A percentile compares a stretch with the other conserved stretches of the same genome.
phyloP scores from a whole-genome alignment of 2,888 invertebrate species.

The Allygus modestus region DNA sequence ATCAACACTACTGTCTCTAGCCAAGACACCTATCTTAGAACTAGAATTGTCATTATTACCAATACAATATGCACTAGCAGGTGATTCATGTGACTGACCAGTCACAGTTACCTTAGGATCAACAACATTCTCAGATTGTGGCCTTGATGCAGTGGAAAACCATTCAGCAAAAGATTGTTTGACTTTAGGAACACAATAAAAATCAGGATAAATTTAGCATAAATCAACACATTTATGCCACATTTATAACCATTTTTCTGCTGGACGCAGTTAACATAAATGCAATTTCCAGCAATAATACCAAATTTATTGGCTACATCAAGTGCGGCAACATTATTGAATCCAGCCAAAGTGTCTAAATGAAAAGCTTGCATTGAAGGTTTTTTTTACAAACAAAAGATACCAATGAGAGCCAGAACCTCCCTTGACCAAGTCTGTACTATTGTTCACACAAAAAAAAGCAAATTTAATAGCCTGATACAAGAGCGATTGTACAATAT shows the following conservation, averaged over 20 bases:
- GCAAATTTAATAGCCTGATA: slow-evolving; percentile 4
- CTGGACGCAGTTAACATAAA: not conserved
- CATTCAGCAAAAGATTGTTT: not conserved
- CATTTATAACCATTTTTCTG: slow-evolving; percentile 18
- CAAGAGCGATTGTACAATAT: not conserved
- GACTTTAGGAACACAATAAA: slow-evolving; percentile 9
- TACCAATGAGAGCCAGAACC: slow-evolving; percentile 28
- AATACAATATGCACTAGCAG: not conserved
- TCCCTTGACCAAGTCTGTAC: not conserved
- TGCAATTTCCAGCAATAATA: not conserved
- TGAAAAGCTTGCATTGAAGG: not conserved
- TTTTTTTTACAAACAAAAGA: slow-evolving; percentile 30
- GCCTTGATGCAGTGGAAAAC: slow-evolving; percentile 5
- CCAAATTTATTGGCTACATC: not conserved
- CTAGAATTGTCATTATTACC: not conserved
- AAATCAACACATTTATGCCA: slow-evolving; percentile 26
- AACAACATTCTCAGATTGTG: not conserved
- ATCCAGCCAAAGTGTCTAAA: not conserved
- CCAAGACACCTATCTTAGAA: not conserved
- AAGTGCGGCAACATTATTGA: slow-evolving; percentile 23
- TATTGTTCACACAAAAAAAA: slow-evolving; percentile 10
- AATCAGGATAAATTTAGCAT: slow-evolving; percentile 21
- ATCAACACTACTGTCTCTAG: not conserved
- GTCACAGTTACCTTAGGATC: not conserved
- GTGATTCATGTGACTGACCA: not conserved